Conservation (phyloP, 2,888 invertebrate genomes). For the Trachelus tabidus region DNA sequence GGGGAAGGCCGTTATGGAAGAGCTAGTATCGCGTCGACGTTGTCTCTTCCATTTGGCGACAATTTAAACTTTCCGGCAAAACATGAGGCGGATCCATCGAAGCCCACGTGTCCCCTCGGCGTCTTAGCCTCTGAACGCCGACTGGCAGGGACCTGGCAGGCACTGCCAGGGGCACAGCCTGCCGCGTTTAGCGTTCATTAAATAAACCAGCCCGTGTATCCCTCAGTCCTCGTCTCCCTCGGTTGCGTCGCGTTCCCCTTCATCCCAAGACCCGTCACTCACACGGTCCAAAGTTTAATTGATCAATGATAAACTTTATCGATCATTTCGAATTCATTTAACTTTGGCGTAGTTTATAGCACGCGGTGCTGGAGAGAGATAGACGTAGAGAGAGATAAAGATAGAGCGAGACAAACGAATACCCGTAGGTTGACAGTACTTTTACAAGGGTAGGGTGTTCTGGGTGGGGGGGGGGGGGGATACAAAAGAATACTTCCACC, state of each 20-base stretch:
- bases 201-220: slow-evolving; percentile 55
- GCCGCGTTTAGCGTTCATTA: slow-evolving; percentile 62
- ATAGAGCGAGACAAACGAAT: neutral
- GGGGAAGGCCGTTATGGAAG: neutral
- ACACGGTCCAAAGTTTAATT: slow-evolving; percentile 66
- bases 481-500: neutral
- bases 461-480: neutral
- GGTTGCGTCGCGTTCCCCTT: slow-evolving; percentile 27
- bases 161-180: slow-evolving; percentile 13
- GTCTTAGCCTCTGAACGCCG: slow-evolving; percentile 11
- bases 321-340: slow-evolving; percentile 67
- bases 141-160: slow-evolving; percentile 36
- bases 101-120: slow-evolving; percentile 1
- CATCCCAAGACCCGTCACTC: slow-evolving; percentile 51
- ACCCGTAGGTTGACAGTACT: neutral
- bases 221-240: slow-evolving; percentile 10
- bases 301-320: slow-evolving; percentile 67
- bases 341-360: slow-evolving; percentile 62
- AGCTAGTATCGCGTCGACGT: neutral
- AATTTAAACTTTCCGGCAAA: slow-evolving; percentile 45
- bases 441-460: neutral
- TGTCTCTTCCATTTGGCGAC: slow-evolving; percentile 27
- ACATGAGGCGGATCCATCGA: slow-evolving; percentile 29
- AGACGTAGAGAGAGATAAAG: neutral
- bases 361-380: slow-evolving; percentile 29